A percentile compares a stretch with the other conserved stretches of the same genome.
Conservation (phyloP, 2,888 invertebrate genomes). For the Orgyia antiqua region DNA sequence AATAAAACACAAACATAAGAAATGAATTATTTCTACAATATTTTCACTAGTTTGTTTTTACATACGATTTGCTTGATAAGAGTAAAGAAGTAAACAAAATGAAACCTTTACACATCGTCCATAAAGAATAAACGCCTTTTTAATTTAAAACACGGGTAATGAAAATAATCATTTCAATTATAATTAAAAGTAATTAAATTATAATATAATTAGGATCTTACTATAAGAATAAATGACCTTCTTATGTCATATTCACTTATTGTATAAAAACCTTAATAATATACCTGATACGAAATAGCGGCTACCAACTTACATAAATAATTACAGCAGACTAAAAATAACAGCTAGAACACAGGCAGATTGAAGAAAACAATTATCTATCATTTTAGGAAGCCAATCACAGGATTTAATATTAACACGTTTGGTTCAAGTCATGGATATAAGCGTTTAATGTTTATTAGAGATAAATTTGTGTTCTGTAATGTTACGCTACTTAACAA, state of each 20-base stretch:
- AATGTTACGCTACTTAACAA: too few species aligned
- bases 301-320: slow-evolving; percentile 7
- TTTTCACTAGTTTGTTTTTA: too few species aligned
- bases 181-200: too few species aligned
- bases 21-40: too few species aligned
- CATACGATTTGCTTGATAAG: too few species aligned
- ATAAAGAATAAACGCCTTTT: too few species aligned
- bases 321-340: slow-evolving; percentile 41
- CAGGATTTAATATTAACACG: slow-evolving; percentile 9
- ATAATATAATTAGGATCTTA: too few species aligned
- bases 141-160: too few species aligned
- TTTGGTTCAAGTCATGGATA: slow-evolving; percentile 10
- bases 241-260: neutral
- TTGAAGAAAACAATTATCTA: slow-evolving; percentile 49
- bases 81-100: too few species aligned
- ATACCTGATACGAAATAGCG: slow-evolving; percentile 1
- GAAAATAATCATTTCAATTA: too few species aligned
- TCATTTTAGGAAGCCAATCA: slow-evolving; percentile 14
- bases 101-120: too few species aligned
- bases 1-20: too few species aligned
- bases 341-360: slow-evolving; percentile 33
- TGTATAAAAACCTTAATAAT: slow-evolving; percentile 1
- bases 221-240: neutral
- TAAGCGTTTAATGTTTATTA: neutral
- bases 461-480: neutral